Evolutionary conservation across 2,888 invertebrate genomes (phyloP).

Genomic region (Melanophora roralis): DNA sequence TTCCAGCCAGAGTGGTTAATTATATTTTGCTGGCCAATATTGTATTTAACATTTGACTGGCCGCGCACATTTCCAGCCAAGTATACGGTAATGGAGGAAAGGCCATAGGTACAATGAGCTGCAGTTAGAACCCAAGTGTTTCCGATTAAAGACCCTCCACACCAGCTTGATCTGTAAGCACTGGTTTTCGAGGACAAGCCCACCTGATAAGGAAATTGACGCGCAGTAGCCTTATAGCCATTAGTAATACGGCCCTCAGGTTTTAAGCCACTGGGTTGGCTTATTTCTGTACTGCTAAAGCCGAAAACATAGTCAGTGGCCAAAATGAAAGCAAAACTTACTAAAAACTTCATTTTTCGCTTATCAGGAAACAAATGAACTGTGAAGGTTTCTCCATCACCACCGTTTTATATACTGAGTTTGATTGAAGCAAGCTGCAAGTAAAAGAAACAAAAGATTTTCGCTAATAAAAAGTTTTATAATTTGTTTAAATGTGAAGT

Average conservation of each 20-base stretch:
- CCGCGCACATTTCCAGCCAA: constrained; percentile 65
- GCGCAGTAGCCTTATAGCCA: constrained; percentile 62
- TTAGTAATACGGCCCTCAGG: constrained; percentile 66
- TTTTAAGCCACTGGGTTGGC: too few relatives aligned
- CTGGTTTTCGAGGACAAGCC: constrained; percentile 66
- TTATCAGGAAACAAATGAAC: background rate
- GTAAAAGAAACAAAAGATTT: too few relatives aligned
- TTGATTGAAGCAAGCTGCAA: too few relatives aligned
- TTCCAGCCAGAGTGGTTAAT: constrained; percentile 67
- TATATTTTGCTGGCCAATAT: constrained; percentile 57
- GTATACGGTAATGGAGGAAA: constrained; percentile 64
- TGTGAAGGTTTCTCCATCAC: background rate
- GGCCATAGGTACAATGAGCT: constrained; percentile 71
- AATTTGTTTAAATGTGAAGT: too few relatives aligned
- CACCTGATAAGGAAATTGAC: constrained; percentile 69
- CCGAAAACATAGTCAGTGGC: constrained; percentile 66
- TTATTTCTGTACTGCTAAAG: background rate
- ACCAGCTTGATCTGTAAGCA: constrained; percentile 63
- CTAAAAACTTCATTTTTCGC: constrained; percentile 69
- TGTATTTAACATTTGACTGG: constrained; percentile 54
- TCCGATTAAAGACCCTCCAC: constrained; percentile 72
- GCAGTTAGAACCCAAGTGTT: constrained; percentile 71
- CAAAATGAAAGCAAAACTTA: constrained; percentile 67
- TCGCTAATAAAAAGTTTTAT: too few relatives aligned
- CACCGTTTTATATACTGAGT: background rate